phyloP scores from a whole-genome alignment of 2,888 invertebrate genomes.

The Taphrorychus bicolor region DNA sequence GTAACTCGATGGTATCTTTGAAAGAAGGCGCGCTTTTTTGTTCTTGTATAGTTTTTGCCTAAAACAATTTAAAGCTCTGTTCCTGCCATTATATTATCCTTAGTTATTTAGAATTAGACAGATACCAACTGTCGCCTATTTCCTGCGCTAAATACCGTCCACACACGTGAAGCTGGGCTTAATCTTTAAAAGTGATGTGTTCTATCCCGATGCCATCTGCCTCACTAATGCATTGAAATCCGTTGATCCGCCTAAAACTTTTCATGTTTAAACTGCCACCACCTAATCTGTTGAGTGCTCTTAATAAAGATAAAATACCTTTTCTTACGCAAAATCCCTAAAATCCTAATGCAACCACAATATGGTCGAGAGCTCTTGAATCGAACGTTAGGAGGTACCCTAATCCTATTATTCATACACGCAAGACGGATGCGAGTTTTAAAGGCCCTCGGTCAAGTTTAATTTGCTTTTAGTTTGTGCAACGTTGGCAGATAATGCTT shows the following conservation, averaged over 20 bases:
- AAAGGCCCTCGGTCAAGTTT: background rate
- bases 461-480: background rate
- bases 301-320: conserved; percentile 32
- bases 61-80: no score
- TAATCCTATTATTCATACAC: conserved; percentile 29
- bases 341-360: conserved; percentile 32
- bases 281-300: conserved; percentile 25
- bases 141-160: background rate
- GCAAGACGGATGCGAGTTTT: conserved; percentile 8
- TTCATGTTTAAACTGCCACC: conserved; percentile 32
- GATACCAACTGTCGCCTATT: background rate
- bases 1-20: background rate
- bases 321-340: conserved; percentile 33
- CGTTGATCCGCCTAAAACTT: conserved; percentile 23
- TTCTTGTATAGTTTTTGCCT: background rate
- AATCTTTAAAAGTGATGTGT: background rate
- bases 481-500: background rate
- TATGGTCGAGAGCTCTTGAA: conserved; percentile 20
- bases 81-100: background rate
- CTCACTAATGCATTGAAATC: conserved; percentile 7
- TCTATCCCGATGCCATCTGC: conserved; percentile 12
- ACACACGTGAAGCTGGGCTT: background rate
- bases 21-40: background rate
- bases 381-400: background rate
- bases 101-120: no score